These are phyloP conservation scores for Sinelater perroti DNA, from an alignment of 2,888 invertebrate genomes.

Conservation along the genomic window DNA sequence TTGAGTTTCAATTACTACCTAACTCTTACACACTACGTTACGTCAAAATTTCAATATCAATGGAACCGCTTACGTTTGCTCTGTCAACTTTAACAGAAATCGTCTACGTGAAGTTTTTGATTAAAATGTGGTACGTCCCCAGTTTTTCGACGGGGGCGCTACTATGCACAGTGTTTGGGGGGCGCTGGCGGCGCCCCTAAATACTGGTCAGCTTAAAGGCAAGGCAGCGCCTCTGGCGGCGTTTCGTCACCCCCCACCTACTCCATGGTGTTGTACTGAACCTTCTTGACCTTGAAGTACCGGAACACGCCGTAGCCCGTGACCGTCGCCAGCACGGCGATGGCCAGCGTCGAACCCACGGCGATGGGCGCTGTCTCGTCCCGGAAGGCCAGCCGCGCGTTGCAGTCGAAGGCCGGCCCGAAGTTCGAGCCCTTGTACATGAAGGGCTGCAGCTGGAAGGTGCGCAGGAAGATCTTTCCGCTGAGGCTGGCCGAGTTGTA, in stretches of 20 bases:
- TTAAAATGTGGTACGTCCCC: no score
- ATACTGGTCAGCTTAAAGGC: no score
- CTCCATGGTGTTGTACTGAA: conserved; percentile 92
- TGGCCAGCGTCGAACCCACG: conserved; percentile 83
- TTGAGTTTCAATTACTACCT: conserved; percentile 3
- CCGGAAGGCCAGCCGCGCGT: conserved; percentile 65
- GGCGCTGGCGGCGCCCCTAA: no score
- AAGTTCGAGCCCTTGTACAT: conserved; percentile 83
- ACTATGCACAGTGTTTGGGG: no score
- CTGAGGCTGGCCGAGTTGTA: conserved; percentile 53
- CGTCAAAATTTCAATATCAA: conserved; percentile 10
- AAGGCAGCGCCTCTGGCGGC: no score
- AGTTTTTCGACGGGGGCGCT: no score
- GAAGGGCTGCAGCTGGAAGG: conserved; percentile 77
- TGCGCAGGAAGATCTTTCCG: conserved; percentile 54
- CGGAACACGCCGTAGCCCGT: conserved; percentile 87
- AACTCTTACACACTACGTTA: neutral
- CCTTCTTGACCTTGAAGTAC: conserved; percentile 88
- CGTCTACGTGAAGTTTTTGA: no score
- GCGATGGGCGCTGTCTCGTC: conserved; percentile 88
- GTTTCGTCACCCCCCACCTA: no score
- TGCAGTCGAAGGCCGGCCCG: conserved; percentile 75
- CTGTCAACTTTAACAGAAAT: no score
- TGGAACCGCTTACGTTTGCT: no score
- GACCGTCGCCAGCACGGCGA: conserved; percentile 82